These are phyloP conservation scores for Papilio gigon DNA, from an alignment of 2,888 invertebrate species.

Conservation along the genomic window DNA sequence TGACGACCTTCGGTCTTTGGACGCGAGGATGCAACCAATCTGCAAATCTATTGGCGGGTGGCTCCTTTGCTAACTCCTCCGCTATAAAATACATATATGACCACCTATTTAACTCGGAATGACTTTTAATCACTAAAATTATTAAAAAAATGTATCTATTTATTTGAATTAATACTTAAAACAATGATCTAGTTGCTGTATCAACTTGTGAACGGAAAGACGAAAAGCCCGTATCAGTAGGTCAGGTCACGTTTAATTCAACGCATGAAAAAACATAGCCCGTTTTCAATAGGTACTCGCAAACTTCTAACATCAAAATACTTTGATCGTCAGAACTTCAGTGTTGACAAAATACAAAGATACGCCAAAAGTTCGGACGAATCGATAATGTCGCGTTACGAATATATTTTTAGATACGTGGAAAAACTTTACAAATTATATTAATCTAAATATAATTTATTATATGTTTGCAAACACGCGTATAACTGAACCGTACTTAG, in stretches of 20 bases:
- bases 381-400: slow-evolving; percentile 41
- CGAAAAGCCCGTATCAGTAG: slow-evolving; percentile 1
- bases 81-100: slow-evolving; percentile 59
- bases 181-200: too few species aligned
- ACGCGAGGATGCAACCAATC: slow-evolving; percentile 75
- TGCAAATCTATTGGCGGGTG: slow-evolving; percentile 72
- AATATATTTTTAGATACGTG: slow-evolving; percentile 47
- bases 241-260: slow-evolving; percentile 22
- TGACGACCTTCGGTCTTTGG: slow-evolving; percentile 66
- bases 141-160: too few species aligned
- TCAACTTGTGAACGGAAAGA: too few species aligned
- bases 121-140: neutral
- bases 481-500: too few species aligned
- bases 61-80: slow-evolving; percentile 74
- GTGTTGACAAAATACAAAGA: slow-evolving; percentile 65
- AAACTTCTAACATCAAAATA: slow-evolving; percentile 70
- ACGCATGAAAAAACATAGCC: slow-evolving; percentile 18
- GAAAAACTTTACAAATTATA: slow-evolving; percentile 31
- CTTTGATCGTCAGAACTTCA: slow-evolving; percentile 58
- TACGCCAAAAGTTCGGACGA: slow-evolving; percentile 55
- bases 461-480: neutral
- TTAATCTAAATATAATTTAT: neutral
- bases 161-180: too few species aligned
- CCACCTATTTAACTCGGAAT: neutral
- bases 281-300: slow-evolving; percentile 34